Conservation (phyloP, 1,140 invertebrate genomes). For the Stegodyphus dumicola region DNA sequence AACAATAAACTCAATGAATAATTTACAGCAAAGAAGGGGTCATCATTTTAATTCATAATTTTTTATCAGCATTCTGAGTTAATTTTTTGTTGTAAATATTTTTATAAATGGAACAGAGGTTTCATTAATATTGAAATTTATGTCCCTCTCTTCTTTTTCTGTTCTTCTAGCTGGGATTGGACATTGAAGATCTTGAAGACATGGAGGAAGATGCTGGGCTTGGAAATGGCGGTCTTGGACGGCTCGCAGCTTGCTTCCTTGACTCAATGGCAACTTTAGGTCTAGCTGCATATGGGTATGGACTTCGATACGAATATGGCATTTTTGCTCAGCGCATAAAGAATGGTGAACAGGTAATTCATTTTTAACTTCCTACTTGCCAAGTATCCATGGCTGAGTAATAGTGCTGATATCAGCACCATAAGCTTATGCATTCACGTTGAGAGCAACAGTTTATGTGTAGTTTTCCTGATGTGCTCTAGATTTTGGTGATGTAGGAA, state of each 20-base stretch:
- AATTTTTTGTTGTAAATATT: too few species aligned
- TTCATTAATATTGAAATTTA: too few species aligned
- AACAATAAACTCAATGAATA: too few species aligned
- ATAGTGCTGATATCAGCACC: too few species aligned
- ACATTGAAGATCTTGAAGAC: conserved; percentile 98
- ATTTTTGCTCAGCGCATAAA: conserved; percentile 97
- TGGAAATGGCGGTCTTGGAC: conserved; percentile 97
- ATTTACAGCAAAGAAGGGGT: too few species aligned
- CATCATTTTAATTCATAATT: too few species aligned
- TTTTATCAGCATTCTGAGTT: too few species aligned
- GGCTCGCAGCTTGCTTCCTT: conserved; percentile 97
- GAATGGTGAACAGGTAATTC: conserved; percentile 86
- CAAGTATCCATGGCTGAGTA: not conserved
- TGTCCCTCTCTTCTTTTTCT: not conserved
- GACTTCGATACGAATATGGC: conserved; percentile 98
- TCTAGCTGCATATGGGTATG: conserved; percentile 99
- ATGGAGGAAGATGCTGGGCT: conserved; percentile 98
- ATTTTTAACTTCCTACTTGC: not conserved
- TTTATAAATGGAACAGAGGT: too few species aligned
- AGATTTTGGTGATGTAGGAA: too few species aligned
- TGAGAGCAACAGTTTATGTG: too few species aligned
- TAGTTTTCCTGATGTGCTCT: too few species aligned
- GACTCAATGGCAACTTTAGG: conserved; percentile 99
- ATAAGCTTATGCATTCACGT: too few species aligned
- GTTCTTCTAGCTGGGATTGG: conserved; percentile 81